phyloP scores from a whole-genome alignment of 2,888 invertebrate genomes.

The Euzophera pinguis region DNA sequence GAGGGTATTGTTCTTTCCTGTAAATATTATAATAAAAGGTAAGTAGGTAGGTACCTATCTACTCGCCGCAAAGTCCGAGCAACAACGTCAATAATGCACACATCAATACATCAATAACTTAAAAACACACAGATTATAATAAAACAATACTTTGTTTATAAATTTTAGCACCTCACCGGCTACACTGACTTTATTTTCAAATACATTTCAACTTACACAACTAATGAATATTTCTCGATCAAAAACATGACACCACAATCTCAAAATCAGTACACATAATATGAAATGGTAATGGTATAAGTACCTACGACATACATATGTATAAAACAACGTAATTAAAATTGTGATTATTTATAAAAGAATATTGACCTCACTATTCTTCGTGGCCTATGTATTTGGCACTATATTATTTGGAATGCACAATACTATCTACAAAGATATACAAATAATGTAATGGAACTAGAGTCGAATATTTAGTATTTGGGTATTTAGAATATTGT shows the following conservation, averaged over 20 bases:
- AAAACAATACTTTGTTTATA: conserved; percentile 49
- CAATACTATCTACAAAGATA: conserved; percentile 60
- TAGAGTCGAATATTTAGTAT: conserved; percentile 32
- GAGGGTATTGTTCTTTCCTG: conserved; percentile 27
- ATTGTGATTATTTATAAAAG: conserved; percentile 63
- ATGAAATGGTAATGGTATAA: conserved; percentile 37
- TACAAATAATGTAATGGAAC: conserved; percentile 48
- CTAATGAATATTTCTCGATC: conserved; percentile 46
- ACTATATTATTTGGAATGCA: conserved; percentile 74
- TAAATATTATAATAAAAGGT: conserved; percentile 18
- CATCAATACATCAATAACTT: conserved; percentile 40
- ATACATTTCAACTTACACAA: conserved; percentile 45
- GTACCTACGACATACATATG: conserved; percentile 38
- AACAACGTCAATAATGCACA: conserved; percentile 33
- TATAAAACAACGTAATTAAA: conserved; percentile 40
- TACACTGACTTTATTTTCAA: conserved; percentile 46
- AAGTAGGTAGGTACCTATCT: conserved; percentile 9
- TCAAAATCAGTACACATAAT: conserved; percentile 55
- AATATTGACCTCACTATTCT: conserved; percentile 43
- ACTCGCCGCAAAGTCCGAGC: conserved; percentile 14
- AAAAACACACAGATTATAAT: conserved; percentile 48
- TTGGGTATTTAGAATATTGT: conserved; percentile 44
- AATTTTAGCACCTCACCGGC: conserved; percentile 73
- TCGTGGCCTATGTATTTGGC: conserved; percentile 67
- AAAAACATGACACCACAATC: conserved; percentile 48